phyloP scores from a whole-genome alignment of 2,888 invertebrate species.

The Rhagium mordax region DNA sequence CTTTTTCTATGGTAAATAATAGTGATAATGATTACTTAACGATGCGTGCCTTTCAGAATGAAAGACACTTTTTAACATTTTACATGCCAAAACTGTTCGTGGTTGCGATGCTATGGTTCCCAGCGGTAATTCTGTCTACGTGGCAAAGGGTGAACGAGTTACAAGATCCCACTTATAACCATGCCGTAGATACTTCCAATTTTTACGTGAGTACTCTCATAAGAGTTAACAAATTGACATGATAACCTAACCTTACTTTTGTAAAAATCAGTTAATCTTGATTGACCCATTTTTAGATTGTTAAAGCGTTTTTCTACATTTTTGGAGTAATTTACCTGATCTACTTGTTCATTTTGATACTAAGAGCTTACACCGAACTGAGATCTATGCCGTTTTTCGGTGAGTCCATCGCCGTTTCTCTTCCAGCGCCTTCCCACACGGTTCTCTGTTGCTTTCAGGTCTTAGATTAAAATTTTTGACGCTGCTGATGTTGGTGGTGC shows the following conservation, averaged over 20 bases:
- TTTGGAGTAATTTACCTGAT: constrained; percentile 88
- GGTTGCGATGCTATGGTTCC: constrained; percentile 89
- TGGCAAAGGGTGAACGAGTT: constrained; percentile 94
- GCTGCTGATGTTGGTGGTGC: constrained; percentile 85
- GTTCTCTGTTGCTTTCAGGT: constrained; percentile 75
- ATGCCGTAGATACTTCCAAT: constrained; percentile 86
- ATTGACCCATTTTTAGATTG: constrained; percentile 81
- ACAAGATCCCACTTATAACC: constrained; percentile 94
- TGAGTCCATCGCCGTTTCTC: constrained; percentile 71
- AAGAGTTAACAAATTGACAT: too few species aligned
- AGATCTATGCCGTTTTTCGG: constrained; percentile 98
- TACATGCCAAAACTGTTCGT: constrained; percentile 92
- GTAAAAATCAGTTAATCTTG: too few species aligned
- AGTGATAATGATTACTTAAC: too few species aligned
- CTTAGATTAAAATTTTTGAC: constrained; percentile 93
- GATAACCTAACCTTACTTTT: too few species aligned
- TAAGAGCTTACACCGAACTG: constrained; percentile 94
- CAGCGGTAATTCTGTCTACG: constrained; percentile 87
- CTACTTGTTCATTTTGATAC: constrained; percentile 86
- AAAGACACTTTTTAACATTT: constrained; percentile 87
- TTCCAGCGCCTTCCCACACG: background rate
- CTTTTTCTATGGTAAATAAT: too few species aligned
- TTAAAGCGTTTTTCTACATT: constrained; percentile 92
- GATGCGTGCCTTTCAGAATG: constrained; percentile 86
- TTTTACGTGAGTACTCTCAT: constrained; percentile 79